Conservation (phyloP, 2,888 invertebrate species). For the Oligia strigilis region DNA sequence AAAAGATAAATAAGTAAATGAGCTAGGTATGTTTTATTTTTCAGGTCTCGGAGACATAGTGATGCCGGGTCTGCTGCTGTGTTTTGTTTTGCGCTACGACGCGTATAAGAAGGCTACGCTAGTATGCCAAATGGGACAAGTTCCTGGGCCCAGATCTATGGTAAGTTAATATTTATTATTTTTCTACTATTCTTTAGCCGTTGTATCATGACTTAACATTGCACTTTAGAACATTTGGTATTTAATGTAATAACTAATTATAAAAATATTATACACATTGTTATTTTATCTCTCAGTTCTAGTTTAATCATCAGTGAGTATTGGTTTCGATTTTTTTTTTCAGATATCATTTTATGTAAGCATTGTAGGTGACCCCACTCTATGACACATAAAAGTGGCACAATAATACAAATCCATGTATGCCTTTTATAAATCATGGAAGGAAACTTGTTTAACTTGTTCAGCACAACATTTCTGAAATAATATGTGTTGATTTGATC, state of each 20-base stretch:
- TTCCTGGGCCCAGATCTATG: constrained; percentile 90
- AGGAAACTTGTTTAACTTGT: neutral
- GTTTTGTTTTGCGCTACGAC: constrained; percentile 99
- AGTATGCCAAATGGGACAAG: constrained; percentile 91
- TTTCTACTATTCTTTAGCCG: neutral
- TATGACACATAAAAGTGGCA: neutral
- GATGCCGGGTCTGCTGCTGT: constrained; percentile 98
- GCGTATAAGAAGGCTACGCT: constrained; percentile 98
- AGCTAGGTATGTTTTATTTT: constrained; percentile 25
- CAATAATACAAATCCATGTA: neutral
- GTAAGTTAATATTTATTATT: constrained; percentile 66
- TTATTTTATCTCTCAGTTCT: constrained; percentile 17
- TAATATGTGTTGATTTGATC: neutral
- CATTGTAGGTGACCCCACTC: neutral
- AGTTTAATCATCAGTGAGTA: constrained; percentile 29
- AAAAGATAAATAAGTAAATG: neutral
- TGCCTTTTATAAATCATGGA: neutral
- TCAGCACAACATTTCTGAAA: neutral
- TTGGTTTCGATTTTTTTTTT: neutral
- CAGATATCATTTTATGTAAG: neutral
- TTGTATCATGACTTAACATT: neutral
- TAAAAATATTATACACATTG: neutral
- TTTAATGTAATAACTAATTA: neutral
- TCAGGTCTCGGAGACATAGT: constrained; percentile 95
- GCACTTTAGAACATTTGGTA: too few species aligned